A percentile compares a stretch with the other conserved stretches of the same genome.
Evolutionary conservation across 2,113 vertebrate species (phyloP).

Genomic region (Oenanthe melanoleuca): DNA sequence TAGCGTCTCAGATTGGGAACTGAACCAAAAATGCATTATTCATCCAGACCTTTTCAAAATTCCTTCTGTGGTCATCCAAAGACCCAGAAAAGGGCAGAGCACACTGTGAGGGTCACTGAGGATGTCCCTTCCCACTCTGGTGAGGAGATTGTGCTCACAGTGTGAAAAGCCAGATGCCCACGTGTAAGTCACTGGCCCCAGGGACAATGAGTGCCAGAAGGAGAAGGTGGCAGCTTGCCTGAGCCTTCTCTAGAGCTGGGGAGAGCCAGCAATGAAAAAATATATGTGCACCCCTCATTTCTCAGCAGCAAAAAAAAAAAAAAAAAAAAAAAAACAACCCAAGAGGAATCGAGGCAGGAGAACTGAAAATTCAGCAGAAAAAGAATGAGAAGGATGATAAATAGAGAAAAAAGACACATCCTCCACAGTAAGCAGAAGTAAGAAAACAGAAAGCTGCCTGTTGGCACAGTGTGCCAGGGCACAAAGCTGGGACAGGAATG

Average conservation of each 20-base stretch:
- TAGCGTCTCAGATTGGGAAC: neutral
- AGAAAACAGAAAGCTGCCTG: neutral
- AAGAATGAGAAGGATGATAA: neutral
- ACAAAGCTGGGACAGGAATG: neutral
- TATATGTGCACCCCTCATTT: neutral
- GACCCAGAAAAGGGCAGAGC: neutral
- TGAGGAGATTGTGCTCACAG: neutral
- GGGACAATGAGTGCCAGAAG: neutral
- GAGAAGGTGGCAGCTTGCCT: neutral
- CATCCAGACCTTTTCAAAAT: slow-evolving; percentile 20
- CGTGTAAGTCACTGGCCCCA: neutral
- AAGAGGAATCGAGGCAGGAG: neutral
- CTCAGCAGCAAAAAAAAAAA: neutral
- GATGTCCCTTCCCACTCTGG: neutral
- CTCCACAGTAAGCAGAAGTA: neutral
- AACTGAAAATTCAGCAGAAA: neutral
- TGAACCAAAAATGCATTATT: neutral
- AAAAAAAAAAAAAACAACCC: neutral
- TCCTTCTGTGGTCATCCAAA: neutral
- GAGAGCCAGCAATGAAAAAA: neutral
- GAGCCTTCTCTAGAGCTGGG: neutral
- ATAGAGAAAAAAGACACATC: neutral
- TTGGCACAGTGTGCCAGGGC: neutral
- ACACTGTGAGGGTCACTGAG: neutral
- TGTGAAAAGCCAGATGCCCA: neutral